Base-by-base conservation (phyloP, 2,797 vertebrate genomes). In the Mastacembelus armatus region DNA sequence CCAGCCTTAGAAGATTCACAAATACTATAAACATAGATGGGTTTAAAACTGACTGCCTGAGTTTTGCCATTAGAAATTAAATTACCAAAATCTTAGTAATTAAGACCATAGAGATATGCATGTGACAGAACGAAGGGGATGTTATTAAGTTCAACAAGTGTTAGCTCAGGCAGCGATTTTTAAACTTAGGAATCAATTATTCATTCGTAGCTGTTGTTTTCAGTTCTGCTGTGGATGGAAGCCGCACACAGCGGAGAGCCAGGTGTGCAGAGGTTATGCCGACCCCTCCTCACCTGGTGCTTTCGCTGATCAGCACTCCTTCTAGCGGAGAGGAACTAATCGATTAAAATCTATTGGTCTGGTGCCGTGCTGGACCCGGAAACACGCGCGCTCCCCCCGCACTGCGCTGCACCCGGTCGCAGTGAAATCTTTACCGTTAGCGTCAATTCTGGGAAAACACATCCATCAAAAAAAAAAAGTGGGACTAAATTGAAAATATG, bases 331-430 rank as follows among this genome's bases (percentile, higher is more conserved):
- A 29, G 11, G 32, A 42, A 14, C 26, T 21, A n/a, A 80, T 80
- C 65, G 30, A 66, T n/a, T 77, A 59, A 49, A 64, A 77, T 61
- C 38, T 66, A 27, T 32, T 4, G 12, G 33, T 43, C 52, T 16
- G 3, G 22, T 44, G 35, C 38, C 57, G 16, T 43, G 61, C 38
- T 1, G 42, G 24, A 14, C 22, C n/a, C 7, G 12, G 55, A 39
- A 47, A 24, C 27, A 22, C 4, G 3, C 22, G 18, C 1, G 0
- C 10, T 11, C 4, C 33, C 12, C n/a, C n/a, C n/a, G n/a, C n/a
- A n/a, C n/a, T n/a, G n/a, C n/a, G 49, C 24, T 5, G n/a, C 22
- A 26, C 40, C 18, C 1, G 12, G 2, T 39, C 40, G 35, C 19
- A 5, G 11, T 2, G 38, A 55, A 61, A 50, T 57, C 18, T 42